Evolutionary conservation across 2,888 invertebrate species (phyloP).

Genomic region (Salpingus planirostris): DNA sequence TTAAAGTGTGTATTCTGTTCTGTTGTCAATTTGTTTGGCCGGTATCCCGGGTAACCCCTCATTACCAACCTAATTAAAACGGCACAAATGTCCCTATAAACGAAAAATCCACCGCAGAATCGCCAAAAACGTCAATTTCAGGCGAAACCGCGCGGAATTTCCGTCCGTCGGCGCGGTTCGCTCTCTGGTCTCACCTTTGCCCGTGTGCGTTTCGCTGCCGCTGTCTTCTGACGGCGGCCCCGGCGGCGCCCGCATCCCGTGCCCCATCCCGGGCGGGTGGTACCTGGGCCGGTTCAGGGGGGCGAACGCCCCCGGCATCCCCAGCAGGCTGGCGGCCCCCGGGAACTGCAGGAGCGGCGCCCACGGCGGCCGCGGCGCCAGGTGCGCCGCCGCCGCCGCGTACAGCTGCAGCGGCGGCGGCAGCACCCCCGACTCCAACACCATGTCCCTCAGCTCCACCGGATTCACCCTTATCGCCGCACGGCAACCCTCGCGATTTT

Average conservation of each 20-base stretch:
- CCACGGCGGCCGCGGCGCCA: constrained; percentile 50
- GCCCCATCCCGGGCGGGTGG: constrained; percentile 34
- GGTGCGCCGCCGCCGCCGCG: constrained; percentile 60
- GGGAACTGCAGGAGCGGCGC: constrained; percentile 43
- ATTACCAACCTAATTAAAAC: no score
- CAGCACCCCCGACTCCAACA: constrained; percentile 54
- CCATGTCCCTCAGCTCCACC: constrained; percentile 48
- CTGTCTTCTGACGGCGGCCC: constrained; percentile 42
- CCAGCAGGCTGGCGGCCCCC: constrained; percentile 40
- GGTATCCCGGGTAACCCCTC: no score
- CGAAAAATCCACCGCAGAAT: no score
- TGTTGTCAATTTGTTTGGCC: no score
- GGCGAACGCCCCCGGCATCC: constrained; percentile 42
- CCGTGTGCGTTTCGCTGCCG: constrained; percentile 41
- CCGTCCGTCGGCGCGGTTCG: no score
- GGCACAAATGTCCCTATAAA: no score
- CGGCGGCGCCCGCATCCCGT: constrained; percentile 35
- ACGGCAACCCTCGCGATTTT: neutral
- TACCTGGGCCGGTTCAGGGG: constrained; percentile 37
- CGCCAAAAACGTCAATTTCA: no score
- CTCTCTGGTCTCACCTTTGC: constrained; percentile 40
- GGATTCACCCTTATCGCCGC: constrained; percentile 21
- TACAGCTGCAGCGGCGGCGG: constrained; percentile 63
- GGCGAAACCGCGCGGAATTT: no score
- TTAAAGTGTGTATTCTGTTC: no score